Conservation (phyloP, 2,797 vertebrate species). For the Phalloptychus januarius region DNA sequence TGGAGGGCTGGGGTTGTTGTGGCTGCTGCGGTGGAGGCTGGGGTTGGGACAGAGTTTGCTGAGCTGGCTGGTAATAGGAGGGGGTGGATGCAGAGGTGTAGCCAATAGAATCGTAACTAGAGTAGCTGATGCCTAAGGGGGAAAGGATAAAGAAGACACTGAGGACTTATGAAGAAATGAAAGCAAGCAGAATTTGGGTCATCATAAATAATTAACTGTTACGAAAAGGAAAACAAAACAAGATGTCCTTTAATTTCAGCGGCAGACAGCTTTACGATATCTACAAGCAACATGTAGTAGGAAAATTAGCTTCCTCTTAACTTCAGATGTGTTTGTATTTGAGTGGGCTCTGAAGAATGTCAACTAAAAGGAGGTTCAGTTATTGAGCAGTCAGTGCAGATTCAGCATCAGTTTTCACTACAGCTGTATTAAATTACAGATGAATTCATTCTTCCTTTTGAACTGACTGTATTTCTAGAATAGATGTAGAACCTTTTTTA, state of each 20-base stretch:
- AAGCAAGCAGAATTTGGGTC: slow-evolving; percentile 27
- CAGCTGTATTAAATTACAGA: neutral
- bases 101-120: slow-evolving; percentile 70
- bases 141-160: slow-evolving; percentile 19
- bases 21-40: slow-evolving; percentile 66
- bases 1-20: slow-evolving; percentile 63
- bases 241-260: slow-evolving; percentile 16
- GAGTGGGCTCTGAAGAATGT: neutral
- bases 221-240: slow-evolving; percentile 15
- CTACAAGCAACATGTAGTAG: slow-evolving; percentile 1
- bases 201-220: slow-evolving; percentile 18
- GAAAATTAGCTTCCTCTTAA: neutral
- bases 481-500: neutral
- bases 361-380: neutral
- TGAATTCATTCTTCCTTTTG: neutral
- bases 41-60: slow-evolving; percentile 64
- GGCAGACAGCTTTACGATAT: neutral
- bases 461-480: neutral
- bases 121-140: slow-evolving; percentile 79
- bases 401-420: neutral
- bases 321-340: neutral
- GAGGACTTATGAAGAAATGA: slow-evolving; percentile 22
- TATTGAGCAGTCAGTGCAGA: neutral
- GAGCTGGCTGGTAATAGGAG: slow-evolving; percentile 79
- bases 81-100: slow-evolving; percentile 77